Evolutionary conservation across 1,140 invertebrate species (phyloP).

Genomic region (Diuraphis noxia): DNA sequence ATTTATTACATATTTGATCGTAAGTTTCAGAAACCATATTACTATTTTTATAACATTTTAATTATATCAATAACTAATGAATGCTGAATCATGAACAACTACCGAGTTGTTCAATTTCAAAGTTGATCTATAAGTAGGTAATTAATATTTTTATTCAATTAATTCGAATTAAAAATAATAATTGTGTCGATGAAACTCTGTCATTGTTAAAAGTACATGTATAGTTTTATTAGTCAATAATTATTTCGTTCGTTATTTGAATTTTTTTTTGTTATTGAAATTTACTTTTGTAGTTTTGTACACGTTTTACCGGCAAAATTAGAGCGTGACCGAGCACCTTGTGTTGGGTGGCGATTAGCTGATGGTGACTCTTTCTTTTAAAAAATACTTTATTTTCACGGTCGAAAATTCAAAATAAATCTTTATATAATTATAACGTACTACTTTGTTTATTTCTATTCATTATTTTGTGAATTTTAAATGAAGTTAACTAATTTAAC

Average conservation of each 20-base stretch:
- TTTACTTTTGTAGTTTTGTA: conserved; percentile 30
- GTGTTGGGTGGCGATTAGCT: neutral
- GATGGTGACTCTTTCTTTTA: neutral
- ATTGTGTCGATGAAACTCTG: neutral
- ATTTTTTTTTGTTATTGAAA: conserved; percentile 1
- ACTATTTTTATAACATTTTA: neutral
- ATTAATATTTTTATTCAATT: neutral
- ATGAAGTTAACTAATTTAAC: too few species aligned
- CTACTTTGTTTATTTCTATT: neutral
- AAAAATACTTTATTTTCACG: neutral
- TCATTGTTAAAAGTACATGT: neutral
- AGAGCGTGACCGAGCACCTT: conserved; percentile 34
- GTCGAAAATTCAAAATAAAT: neutral
- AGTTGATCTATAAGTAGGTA: neutral
- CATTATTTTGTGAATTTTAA: neutral
- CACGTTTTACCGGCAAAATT: conserved; percentile 25
- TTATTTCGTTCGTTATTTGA: neutral
- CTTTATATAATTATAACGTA: neutral
- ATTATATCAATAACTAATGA: neutral
- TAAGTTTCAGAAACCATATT: neutral
- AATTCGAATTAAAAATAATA: neutral
- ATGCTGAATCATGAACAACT: neutral
- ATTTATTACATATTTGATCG: neutral
- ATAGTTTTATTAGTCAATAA: neutral
- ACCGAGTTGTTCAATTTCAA: neutral